Evolutionary conservation across 2,113 vertebrate species (phyloP), one percentile per base, ranked within the genome.

Genomic region (Platichthys stellatus): DNA sequence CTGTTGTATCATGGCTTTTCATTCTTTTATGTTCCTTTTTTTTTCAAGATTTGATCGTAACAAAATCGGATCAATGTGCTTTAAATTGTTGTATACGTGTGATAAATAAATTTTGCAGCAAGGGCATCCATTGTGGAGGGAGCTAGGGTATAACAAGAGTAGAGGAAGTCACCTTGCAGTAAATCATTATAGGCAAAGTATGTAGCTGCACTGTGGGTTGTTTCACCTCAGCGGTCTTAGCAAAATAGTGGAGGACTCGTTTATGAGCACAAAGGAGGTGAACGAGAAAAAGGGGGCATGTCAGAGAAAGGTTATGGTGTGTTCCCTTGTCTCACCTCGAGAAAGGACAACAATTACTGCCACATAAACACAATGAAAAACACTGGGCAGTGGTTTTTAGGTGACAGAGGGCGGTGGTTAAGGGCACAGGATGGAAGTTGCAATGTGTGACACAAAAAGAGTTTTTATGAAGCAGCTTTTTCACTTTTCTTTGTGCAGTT

Each of bases 141-240:
- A 18, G 49, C 49, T 17, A 20, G 68, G 45, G 60, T 51, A 54
- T 20, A 54, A n/a, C 7, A 43, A 21, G 24, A 47, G 40, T 35
- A 23, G 21, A 75, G 59, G 61, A 80, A 85, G 71, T 86, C 69
- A 80, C 84, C 82, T 84, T 81, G 76, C 72, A 65, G 57, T 78
- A 47, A 85, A 64, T 85, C 61, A 45, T 54, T 72, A 31, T 7
- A 72, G 60, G 57, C 63, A 60, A 17, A 73, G 57, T 38, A 63
- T 76, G 59, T 70, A 59, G 66, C 67, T 64, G 61, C 69, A 56
- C 11, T 65, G 56, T 40, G 76, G 80, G 61, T 75, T 3, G 28
- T 85, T 82, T 74, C 58, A 78, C 69, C 54, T 80, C 74, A 53
- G 21, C 2, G 21, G 59, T n/a, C 74, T 82, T 31, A 49, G 45